These are phyloP conservation scores for Bucorvus abyssinicus DNA, from an alignment of 2,797 vertebrate genomes.

Conservation along the genomic window DNA sequence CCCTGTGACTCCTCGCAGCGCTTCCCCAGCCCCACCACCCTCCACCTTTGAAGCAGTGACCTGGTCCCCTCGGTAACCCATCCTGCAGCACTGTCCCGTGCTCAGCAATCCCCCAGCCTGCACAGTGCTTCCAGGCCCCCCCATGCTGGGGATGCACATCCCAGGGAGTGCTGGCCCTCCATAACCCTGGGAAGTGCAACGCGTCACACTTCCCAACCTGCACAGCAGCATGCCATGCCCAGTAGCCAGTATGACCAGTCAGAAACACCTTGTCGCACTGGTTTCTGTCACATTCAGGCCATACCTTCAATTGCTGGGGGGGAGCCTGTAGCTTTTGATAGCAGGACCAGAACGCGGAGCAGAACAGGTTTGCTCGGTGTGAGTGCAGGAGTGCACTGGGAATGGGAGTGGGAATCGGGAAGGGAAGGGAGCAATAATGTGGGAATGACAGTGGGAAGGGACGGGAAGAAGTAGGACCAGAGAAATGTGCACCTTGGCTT, in stretches of 20 bases:
- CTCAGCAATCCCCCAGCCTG: neutral
- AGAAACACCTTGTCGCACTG: neutral
- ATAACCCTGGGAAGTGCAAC: neutral
- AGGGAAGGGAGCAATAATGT: neutral
- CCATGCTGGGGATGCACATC: accelerated
- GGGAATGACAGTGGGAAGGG: neutral
- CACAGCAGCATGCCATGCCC: neutral
- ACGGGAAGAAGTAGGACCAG: neutral
- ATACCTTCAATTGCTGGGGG: accelerated
- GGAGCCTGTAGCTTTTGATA: neutral
- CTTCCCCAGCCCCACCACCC: neutral
- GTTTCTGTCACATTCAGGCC: neutral
- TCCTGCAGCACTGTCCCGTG: neutral
- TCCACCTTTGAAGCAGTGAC: neutral
- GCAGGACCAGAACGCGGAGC: neutral
- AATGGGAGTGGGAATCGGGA: neutral
- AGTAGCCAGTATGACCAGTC: neutral
- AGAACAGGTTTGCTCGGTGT: neutral
- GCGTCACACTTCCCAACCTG: neutral
- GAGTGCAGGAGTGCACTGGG: neutral
- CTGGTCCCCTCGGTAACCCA: too few species aligned
- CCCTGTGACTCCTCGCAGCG: neutral
- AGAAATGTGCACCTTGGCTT: neutral
- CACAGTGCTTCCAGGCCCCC: neutral
- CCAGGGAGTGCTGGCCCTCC: neutral